phyloP scores from a whole-genome alignment of 2,113 vertebrate species.

The Butastur rufipennis region DNA sequence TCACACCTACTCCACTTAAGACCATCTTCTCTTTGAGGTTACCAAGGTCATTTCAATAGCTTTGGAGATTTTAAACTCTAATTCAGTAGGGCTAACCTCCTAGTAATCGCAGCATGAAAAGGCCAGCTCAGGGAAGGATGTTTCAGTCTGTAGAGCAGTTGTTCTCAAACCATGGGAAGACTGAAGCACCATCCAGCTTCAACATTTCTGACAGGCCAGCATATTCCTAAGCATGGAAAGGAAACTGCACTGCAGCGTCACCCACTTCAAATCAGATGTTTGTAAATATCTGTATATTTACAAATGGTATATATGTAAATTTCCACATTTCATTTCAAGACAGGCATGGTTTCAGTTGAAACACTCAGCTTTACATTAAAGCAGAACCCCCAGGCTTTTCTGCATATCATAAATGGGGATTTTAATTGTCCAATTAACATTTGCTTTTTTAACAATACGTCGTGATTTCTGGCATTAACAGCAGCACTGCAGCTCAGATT shows the following conservation, averaged over 20 bases:
- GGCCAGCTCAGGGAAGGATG: neutral
- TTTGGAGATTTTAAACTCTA: neutral
- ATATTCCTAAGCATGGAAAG: neutral
- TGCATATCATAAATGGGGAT: neutral
- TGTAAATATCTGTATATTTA: neutral
- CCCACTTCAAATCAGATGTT: neutral
- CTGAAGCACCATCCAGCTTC: neutral
- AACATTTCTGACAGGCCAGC: neutral
- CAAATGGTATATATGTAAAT: neutral
- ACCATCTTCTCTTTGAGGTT: neutral
- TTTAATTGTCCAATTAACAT: conserved; percentile 51
- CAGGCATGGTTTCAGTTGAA: neutral
- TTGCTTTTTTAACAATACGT: conserved; percentile 12
- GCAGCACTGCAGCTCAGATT: neutral
- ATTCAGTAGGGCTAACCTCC: neutral
- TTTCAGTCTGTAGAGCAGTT: neutral
- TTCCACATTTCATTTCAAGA: neutral
- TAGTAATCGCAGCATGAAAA: neutral
- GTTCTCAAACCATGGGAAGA: neutral
- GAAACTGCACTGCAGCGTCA: neutral
- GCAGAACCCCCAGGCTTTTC: neutral
- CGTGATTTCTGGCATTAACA: conserved; percentile 3
- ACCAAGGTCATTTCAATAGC: neutral
- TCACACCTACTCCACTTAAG: neutral
- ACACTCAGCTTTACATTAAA: neutral